phyloP scores from a whole-genome alignment of 2,797 vertebrate genomes.

The Pagetopsis macropterus region DNA sequence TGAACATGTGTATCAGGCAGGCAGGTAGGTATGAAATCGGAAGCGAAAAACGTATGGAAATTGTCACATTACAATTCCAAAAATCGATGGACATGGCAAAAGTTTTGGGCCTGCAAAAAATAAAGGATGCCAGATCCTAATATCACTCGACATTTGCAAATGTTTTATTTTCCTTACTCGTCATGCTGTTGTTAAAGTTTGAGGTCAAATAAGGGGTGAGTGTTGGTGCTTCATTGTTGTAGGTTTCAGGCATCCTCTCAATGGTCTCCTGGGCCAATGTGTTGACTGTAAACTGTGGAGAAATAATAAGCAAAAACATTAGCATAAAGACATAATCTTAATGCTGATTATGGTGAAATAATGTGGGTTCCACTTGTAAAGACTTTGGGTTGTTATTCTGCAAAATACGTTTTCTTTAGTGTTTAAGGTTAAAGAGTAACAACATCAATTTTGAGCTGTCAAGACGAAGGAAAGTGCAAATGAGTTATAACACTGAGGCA shows the following conservation, averaged over 20 bases:
- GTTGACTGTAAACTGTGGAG: conserved; percentile 82
- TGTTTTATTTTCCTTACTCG: conserved; percentile 73
- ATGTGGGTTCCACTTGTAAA: not conserved
- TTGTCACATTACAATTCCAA: conserved; percentile 1
- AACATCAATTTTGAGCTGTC: not conserved
- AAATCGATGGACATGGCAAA: not conserved
- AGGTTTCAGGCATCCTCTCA: conserved; percentile 68
- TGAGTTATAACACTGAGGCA: conserved; percentile 8
- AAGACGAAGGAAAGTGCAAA: not conserved
- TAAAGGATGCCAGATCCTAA: not conserved
- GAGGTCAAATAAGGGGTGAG: conserved; percentile 64
- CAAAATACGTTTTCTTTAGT: not conserved
- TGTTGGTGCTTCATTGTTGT: conserved; percentile 69
- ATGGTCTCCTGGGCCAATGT: conserved; percentile 76
- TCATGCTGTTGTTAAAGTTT: conserved; percentile 52
- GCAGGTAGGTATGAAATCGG: not conserved
- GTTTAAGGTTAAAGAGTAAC: conserved; percentile 3
- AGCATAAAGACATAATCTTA: conserved; percentile 19
- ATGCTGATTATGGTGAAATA: conserved; percentile 5
- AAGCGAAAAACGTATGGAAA: conserved; percentile 19
- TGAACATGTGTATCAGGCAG: not conserved
- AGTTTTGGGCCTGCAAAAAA: conserved; percentile 1
- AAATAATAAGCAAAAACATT: conserved; percentile 25
- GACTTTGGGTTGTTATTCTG: not conserved
- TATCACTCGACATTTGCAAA: conserved; percentile 1